phyloP scores from a whole-genome alignment of 1,140 invertebrate genomes.

The Drosophila truncata region DNA sequence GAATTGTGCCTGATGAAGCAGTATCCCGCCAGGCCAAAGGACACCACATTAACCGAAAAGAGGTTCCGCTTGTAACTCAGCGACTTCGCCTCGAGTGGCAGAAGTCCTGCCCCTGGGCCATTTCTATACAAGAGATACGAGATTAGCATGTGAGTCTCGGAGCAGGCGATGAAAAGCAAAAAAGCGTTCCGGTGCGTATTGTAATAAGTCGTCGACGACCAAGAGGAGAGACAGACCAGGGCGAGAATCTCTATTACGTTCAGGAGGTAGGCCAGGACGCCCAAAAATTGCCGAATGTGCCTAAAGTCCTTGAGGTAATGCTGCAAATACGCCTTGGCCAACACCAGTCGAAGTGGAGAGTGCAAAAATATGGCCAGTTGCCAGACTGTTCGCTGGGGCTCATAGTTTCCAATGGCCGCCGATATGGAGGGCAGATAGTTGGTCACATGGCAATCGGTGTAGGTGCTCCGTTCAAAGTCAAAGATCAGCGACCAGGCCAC shows the following conservation, averaged over 20 bases:
- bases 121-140: slow-evolving; percentile 89
- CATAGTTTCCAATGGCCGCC: slow-evolving; percentile 96
- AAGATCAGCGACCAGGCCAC: slow-evolving; percentile 92
- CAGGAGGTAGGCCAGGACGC: slow-evolving; percentile 89
- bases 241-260: slow-evolving; percentile 94
- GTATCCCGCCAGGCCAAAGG: slow-evolving; percentile 93
- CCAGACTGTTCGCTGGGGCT: slow-evolving; percentile 96
- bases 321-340: slow-evolving; percentile 90
- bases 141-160: slow-evolving; percentile 95
- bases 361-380: slow-evolving; percentile 94
- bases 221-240: slow-evolving; percentile 93
- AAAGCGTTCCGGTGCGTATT: slow-evolving; percentile 96
- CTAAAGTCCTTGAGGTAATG: slow-evolving; percentile 87
- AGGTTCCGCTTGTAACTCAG: slow-evolving; percentile 91
- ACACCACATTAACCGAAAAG: slow-evolving; percentile 91
- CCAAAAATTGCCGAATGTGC: slow-evolving; percentile 87
- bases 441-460: slow-evolving; percentile 94
- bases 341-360: slow-evolving; percentile 88
- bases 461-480: slow-evolving; percentile 93
- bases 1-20: slow-evolving; percentile 96
- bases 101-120: slow-evolving; percentile 85
- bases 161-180: slow-evolving; percentile 95
- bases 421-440: slow-evolving; percentile 98
- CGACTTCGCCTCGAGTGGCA: slow-evolving; percentile 88
- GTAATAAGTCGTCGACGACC: slow-evolving; percentile 95